Conservation (phyloP, 2,888 invertebrate species). For the Adela reaumurella region DNA sequence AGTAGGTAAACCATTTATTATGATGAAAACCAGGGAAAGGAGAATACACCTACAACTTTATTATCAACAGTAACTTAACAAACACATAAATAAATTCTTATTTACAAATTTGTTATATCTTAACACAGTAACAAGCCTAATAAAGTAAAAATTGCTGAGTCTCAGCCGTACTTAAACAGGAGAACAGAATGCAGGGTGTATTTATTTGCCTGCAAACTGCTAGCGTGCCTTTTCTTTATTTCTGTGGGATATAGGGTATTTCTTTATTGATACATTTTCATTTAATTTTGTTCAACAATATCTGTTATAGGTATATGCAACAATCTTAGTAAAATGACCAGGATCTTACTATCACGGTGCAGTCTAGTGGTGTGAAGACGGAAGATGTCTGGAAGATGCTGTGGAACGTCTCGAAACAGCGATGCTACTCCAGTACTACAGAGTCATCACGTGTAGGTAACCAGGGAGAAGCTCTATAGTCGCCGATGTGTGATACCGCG, state of each 20-base stretch:
- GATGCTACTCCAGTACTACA: too few species aligned
- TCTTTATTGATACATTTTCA: background rate
- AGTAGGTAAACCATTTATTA: too few species aligned
- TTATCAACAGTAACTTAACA: background rate
- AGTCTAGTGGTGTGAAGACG: slow-evolving; percentile 25
- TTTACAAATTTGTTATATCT: background rate
- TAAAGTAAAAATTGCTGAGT: background rate
- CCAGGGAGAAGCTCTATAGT: too few species aligned
- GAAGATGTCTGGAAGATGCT: slow-evolving; percentile 12
- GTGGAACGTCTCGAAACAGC: too few species aligned
- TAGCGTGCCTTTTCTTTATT: background rate
- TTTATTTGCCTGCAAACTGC: background rate
- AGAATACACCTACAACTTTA: too few species aligned
- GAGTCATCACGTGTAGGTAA: too few species aligned
- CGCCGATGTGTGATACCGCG: background rate
- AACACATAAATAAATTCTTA: background rate
- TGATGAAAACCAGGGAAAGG: too few species aligned
- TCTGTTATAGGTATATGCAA: background rate
- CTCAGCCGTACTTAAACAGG: background rate
- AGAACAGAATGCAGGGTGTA: background rate
- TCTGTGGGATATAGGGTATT: background rate
- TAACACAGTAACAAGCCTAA: background rate
- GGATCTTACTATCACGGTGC: slow-evolving; percentile 53
- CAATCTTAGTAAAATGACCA: slow-evolving; percentile 33
- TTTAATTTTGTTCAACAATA: background rate